Conservation (phyloP, 2,888 invertebrate genomes). For the Caenorhabditis wallacei region DNA sequence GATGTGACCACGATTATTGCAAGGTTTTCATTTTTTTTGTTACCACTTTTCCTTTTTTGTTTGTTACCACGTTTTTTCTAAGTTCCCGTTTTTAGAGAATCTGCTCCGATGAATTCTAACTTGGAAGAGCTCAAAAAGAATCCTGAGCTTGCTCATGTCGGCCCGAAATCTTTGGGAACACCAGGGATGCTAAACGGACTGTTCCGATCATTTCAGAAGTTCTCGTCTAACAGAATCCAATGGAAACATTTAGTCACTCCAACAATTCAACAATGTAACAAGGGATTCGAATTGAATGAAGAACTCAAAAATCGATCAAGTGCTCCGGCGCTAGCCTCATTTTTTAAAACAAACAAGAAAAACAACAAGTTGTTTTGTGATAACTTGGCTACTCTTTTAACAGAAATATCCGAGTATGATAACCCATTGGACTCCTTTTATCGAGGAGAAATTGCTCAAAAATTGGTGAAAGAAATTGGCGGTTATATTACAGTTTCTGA, state of each 20-base stretch:
- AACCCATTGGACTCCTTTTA: slow-evolving; percentile 68
- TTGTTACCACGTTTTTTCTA: too few relatives aligned
- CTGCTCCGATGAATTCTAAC: slow-evolving; percentile 48
- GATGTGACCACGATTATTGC: slow-evolving; percentile 54
- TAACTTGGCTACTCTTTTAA: slow-evolving; percentile 55
- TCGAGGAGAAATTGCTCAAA: slow-evolving; percentile 54
- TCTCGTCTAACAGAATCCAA: slow-evolving; percentile 42
- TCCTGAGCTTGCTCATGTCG: slow-evolving; percentile 32
- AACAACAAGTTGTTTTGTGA: slow-evolving; percentile 61
- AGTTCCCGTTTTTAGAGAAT: slow-evolving; percentile 52
- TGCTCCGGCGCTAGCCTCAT: slow-evolving; percentile 27
- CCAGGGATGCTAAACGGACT: slow-evolving; percentile 67
- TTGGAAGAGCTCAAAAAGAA: slow-evolving; percentile 44
- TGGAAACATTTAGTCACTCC: slow-evolving; percentile 59
- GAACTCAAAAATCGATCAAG: slow-evolving; percentile 35
- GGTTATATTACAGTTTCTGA: slow-evolving; percentile 61
- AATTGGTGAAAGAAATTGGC: slow-evolving; percentile 42
- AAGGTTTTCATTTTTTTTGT: slow-evolving; percentile 15
- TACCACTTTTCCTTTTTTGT: not conserved
- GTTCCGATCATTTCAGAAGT: slow-evolving; percentile 55
- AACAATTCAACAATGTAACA: slow-evolving; percentile 58
- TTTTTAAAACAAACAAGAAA: slow-evolving; percentile 42
- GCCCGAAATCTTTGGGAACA: slow-evolving; percentile 55
- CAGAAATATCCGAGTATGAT: slow-evolving; percentile 65
- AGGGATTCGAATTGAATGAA: slow-evolving; percentile 56